Base-by-base conservation (phyloP, 2,797 vertebrate species). In the Onychomys torridus region DNA sequence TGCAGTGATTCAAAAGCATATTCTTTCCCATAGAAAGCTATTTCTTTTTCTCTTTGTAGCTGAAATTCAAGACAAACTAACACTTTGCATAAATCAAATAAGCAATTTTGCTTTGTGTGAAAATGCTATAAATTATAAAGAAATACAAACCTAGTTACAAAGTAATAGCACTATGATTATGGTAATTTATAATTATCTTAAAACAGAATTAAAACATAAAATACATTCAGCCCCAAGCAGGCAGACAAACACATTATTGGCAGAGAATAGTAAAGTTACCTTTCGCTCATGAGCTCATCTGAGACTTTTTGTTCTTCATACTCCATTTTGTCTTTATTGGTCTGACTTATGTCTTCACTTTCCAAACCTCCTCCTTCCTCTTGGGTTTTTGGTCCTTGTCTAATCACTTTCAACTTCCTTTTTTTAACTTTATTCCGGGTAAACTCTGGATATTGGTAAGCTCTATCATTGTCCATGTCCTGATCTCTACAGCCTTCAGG, bases 231-330 rank as follows among this genome's bases (percentile, higher is more conserved):
- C 25, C 40, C 43, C 67, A 77, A n/a, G 89, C 61, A 67, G 5
- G 2, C 14, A 43, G 65, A 78, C 71, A 93, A 77, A 13, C 14
- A 96, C 94, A 87, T 87, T 87, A 43, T 57, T 94, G 16, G 46
- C 92, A 93, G 96, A 97, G 96, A 98, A 90, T 1, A 94, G 69
- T 43, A 98, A 98, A 99, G 98, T 99, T 99, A 99, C 99, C 99
- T 99, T 99, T 99, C 99, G 98, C 99, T 99, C 99, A 99, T 99
- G 98, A 99, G 99, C 97, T 99, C 99, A 97, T 99, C 99, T 2
- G 99, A 99, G 90, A 99, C 99, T 97, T 99, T 99, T 96, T 99
- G 99, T 95, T 99, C 99, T 97, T 99, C 99, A 43, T 98, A 99
- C 57, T 99, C 99, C 99, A 99, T 99, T 98, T 99, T 99, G 98